Evolutionary conservation across 1,140 invertebrate species (phyloP).

Genomic region (Araneus ventricosus): DNA sequence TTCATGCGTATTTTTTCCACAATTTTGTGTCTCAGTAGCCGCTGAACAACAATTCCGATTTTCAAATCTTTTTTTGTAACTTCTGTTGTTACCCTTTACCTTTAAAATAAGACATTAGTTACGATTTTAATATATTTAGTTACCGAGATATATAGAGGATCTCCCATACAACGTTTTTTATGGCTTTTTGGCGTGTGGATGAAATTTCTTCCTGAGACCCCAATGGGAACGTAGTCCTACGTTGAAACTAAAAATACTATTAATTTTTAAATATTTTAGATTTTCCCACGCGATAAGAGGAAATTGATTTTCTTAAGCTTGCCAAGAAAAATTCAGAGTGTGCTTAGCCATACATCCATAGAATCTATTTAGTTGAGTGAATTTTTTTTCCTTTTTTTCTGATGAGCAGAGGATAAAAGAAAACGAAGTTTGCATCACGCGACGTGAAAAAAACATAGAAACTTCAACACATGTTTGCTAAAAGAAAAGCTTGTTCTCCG

Average conservation of each 20-base stretch:
- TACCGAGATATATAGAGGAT: no score
- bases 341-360: not conserved
- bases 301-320: not conserved
- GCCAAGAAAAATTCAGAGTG: not conserved
- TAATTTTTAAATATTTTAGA: not conserved
- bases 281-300: not conserved
- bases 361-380: not conserved
- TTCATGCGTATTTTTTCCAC: no score
- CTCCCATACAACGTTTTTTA: no score
- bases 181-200: no score
- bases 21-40: no score
- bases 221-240: no score
- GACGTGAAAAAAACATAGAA: not conserved
- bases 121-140: no score
- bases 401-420: not conserved
- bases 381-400: not conserved
- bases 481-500: conserved; percentile 15
- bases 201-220: no score
- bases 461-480: conserved; percentile 32
- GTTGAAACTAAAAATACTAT: not conserved
- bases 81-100: no score
- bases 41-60: no score
- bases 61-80: no score
- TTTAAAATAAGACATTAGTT: no score
- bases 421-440: not conserved